Evolutionary conservation across 2,797 vertebrate species (phyloP), one percentile per base, ranked within the genome.

Genomic region (Danio kyathit): DNA sequence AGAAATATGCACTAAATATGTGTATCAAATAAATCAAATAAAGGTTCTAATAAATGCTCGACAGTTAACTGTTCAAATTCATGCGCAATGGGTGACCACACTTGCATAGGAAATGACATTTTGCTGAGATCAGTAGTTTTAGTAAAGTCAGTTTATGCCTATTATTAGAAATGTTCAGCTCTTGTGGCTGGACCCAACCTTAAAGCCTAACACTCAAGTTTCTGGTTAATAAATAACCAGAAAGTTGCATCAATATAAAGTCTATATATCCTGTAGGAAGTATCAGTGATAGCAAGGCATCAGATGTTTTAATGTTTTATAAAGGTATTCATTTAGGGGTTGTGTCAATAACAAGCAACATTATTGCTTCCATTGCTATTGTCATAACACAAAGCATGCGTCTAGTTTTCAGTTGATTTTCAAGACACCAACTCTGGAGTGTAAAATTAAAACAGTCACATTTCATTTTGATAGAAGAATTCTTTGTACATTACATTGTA

Each of bases 161-260:
- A 43, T 51, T 61, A 54, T 74, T 74, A 46, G n/a, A 48, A 46
- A 64, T 57, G 4, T 29, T 76, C 11, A 17, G n/a, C n/a, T 12
- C 9, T 40, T 71, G 52, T 59, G 21, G 21, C 6, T 38, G 16
- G 44, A 54, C 48, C 43, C 48, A 65, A 61, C 16, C 21, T 60
- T 64, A 48, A 21, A 77, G 21, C 43, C 13, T 14, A 61, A 21
- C 66, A 21, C 17, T 56, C 14, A 44, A 12, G 7, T 21, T 65
- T 19, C 38, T 52, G 12, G 38, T 65, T 65, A 76, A 76, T 65
- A 21, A 56, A 49, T 52, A 5, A 9, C 29, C 12, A 41, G 13
- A 43, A 66, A 56, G 5, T 7, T 12, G 14, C 49, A 76, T 76
- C 0, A 54, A 64, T 21, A 43, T n/a, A 52, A 49, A 6, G 13